Evolutionary conservation across 2,888 invertebrate species (phyloP), one percentile per base, ranked within the genome.

Genomic region (Strigamia crassipes): DNA sequence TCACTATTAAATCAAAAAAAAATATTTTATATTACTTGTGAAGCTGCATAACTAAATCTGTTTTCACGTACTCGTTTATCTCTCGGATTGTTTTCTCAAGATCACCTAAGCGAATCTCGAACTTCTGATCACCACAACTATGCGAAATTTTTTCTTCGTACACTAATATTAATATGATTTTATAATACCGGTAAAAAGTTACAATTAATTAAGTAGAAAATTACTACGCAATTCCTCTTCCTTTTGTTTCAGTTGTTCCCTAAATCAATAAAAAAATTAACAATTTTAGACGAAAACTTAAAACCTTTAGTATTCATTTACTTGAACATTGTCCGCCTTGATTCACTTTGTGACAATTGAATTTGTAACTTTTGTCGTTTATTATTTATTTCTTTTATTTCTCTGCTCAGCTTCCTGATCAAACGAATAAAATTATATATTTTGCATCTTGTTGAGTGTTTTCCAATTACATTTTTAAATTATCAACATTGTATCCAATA

Each of bases 21-120:
- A 38, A 27, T 1, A 31, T n/a, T 13, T 10, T 1, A 78, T 38
- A 38, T 77, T 38, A 38, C 15, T 46, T 5, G 5, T n/a, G 15
- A 46, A 46, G n/a, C 46, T 34, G 23, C 6, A 15, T 78, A 38
- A 18, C 3, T 78, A 9, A 13, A n/a, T 8, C 9, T 34, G 18
- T 34, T 13, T 15, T 34, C 12, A 78, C 78, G 9, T 15, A 78
- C 78, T 78, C 78, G 21, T 41, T 31, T 10, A 78, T 21, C 21
- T 78, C 78, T 0, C 41, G 38, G 10, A 78, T 78, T n/a, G 78
- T 21, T 41, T 78, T 78, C 78, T 78, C 41, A n/a, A 78, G 78
- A 42, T n/a, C 23, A 1, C 12, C 38, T 41, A 78, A 41, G 10
- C 78, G 21, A 21, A 21, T 18, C 38, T n/a, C 42, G 13, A 78